phyloP scores from a whole-genome alignment of 2,113 vertebrate species.

The Uria lomvia region DNA sequence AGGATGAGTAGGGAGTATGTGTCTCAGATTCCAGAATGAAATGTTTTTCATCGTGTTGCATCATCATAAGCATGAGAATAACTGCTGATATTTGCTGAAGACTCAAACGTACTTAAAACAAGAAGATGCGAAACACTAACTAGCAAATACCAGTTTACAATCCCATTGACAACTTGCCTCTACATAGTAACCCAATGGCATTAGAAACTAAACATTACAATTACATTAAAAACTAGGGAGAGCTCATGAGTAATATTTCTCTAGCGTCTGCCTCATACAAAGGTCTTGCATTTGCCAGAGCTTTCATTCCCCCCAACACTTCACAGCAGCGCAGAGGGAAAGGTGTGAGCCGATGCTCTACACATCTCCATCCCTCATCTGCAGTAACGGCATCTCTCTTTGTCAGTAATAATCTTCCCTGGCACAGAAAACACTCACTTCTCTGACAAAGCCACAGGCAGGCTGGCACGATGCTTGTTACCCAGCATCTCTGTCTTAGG shows the following conservation, averaged over 20 bases:
- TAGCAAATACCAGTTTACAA: background rate
- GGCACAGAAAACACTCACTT: background rate
- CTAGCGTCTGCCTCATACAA: background rate
- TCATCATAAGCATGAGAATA: background rate
- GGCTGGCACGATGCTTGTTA: background rate
- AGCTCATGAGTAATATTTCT: background rate
- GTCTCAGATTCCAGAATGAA: background rate
- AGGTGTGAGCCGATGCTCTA: background rate
- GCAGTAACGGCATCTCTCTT: background rate
- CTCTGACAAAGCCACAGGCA: background rate
- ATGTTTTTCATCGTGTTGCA: background rate
- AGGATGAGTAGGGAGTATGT: background rate
- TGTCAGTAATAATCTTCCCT: background rate
- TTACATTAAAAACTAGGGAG: background rate
- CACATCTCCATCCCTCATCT: background rate
- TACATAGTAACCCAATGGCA: background rate
- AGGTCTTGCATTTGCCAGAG: background rate
- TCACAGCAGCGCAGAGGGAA: background rate
- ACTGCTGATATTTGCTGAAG: background rate
- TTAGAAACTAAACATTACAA: background rate
- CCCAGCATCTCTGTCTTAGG: background rate
- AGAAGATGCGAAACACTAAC: background rate
- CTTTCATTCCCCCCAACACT: background rate
- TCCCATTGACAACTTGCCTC: background rate
- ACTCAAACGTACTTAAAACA: background rate